Conservation (phyloP, 1,140 invertebrate genomes). For the Papilio helenus region DNA sequence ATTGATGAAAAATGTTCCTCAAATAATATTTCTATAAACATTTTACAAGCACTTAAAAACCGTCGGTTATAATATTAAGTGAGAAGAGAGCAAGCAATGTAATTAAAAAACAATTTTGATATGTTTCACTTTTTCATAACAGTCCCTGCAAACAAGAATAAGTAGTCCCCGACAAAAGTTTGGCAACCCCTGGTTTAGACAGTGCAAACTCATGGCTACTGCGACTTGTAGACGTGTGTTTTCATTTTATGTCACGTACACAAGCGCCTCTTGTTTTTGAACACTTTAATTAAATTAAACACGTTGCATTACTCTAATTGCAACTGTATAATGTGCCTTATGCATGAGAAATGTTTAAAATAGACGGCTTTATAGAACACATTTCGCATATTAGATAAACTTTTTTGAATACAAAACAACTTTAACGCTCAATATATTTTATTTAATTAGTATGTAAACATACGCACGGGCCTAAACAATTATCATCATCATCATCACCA, state of each 20-base stretch:
- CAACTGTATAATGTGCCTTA: neutral
- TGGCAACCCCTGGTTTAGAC: neutral
- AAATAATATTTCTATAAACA: neutral
- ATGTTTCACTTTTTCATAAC: neutral
- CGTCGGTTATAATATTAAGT: too few species aligned
- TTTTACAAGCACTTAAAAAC: neutral
- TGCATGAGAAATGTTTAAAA: neutral
- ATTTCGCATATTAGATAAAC: neutral
- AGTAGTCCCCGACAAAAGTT: neutral
- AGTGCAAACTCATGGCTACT: neutral
- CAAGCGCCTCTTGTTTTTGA: neutral
- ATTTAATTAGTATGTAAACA: too few species aligned
- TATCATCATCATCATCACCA: too few species aligned
- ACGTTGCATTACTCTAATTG: neutral
- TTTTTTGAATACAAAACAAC: conserved; percentile 5
- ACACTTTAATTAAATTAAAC: neutral
- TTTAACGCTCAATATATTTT: neutral
- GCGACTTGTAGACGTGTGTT: neutral
- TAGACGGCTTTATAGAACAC: neutral
- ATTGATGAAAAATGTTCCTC: neutral
- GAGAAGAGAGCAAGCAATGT: too few species aligned
- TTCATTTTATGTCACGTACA: neutral
- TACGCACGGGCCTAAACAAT: too few species aligned
- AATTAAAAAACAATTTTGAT: too few species aligned
- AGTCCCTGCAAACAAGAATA: neutral